These are phyloP conservation scores for Cydia splendana DNA, from an alignment of 1,140 invertebrate species.

Conservation along the genomic window DNA sequence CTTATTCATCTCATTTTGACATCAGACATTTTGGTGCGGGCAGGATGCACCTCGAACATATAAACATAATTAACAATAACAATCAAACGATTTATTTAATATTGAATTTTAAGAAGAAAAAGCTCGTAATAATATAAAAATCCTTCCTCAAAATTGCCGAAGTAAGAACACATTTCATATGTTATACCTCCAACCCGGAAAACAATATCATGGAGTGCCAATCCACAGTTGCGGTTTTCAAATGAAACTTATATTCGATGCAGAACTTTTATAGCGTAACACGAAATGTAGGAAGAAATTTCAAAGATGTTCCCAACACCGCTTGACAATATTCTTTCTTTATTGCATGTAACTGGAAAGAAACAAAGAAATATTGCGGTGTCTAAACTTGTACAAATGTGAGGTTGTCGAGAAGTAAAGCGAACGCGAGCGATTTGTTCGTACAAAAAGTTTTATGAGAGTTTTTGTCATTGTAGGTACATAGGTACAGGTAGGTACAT, in stretches of 20 bases:
- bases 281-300: not conserved
- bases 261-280: not conserved
- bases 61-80: no score
- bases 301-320: not conserved
- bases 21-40: no score
- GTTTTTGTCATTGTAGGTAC: not conserved
- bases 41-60: no score
- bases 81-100: no score
- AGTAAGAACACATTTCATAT: not conserved
- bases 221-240: slow-evolving; percentile 1
- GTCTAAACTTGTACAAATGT: not conserved
- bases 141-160: not conserved
- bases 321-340: not conserved
- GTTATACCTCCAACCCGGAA: not conserved
- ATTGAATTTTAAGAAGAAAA: not conserved
- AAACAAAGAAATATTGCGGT: not conserved
- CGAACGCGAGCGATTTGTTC: not conserved
- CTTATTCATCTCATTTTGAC: no score
- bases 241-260: slow-evolving; percentile 8
- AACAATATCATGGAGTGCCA: slow-evolving; percentile 13
- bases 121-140: not conserved
- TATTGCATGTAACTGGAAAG: not conserved
- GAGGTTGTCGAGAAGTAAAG: not conserved
- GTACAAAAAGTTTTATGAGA: not conserved
- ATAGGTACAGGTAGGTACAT: no score